Base-by-base conservation (phyloP, 2,113 vertebrate species). In the Apus apus region DNA sequence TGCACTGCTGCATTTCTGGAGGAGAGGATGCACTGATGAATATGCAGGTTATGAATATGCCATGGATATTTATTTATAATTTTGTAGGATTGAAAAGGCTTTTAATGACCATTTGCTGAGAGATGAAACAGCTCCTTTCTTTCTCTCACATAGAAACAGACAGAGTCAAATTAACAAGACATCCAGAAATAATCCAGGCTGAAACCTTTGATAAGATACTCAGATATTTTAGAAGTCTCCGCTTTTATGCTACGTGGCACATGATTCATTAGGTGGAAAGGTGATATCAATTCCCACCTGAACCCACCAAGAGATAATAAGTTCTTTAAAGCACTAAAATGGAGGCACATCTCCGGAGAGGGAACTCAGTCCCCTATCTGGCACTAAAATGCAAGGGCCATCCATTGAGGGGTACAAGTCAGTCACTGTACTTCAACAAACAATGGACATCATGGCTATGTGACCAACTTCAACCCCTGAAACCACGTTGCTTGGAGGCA, bases 171-270 rank as follows among this genome's bases (percentile, higher is more conserved):
- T 21, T 91, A 93, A 94, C 85, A 87, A 75, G 38, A 70, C 30
- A 40, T 11, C 26, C 66, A 78, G 61, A 65, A 89, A 73, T 45
- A 89, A 94, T 83, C 48, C 62, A 79, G 48, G 66, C 57, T 96
- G 89, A 89, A 93, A 67, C 77, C 64, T 79, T 54, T 74, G 86
- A 87, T 92, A 92, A 94, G 85, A 64, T 80, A 70, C 85, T 86
- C 36, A 66, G 34, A 68, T 80, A 84, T 87, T 94, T 74, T n/a
- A 60, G 38, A 66, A 57, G 32, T 29, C 89, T 62, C 89, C 75
- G 75, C 54, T 91, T 88, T 89, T 68, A 56, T 3, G 1, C 45
- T 85, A 79, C 64, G 71, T 86, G 54, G 32, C 64, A 76, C 36
- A 40, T 50, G 83, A 95, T 87, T 94, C 78, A 94, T 90, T 76